A percentile compares a stretch with the other conserved stretches of the same genome.
phyloP scores from a whole-genome alignment of 2,888 invertebrate species.

The Amphipoea oculea region DNA sequence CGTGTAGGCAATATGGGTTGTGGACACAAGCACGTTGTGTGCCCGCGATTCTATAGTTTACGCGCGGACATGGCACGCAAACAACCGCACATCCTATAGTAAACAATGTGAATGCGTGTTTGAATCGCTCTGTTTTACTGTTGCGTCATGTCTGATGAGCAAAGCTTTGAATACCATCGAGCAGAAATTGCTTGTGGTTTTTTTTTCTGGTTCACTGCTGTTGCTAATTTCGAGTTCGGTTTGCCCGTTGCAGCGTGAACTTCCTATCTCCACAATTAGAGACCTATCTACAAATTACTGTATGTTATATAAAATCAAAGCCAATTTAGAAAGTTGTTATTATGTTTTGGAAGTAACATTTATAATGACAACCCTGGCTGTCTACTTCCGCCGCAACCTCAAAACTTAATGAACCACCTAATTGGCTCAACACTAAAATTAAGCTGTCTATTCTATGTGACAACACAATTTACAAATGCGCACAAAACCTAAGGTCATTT shows the following conservation, averaged over 20 bases:
- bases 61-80: conserved; percentile 42
- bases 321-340: conserved; percentile 13
- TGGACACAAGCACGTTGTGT: conserved; percentile 27
- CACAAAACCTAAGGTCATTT: conserved; percentile 50
- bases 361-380: background rate
- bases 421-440: conserved; percentile 8
- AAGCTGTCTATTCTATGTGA: conserved; percentile 9
- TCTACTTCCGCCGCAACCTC: conserved; percentile 28
- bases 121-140: conserved; percentile 32
- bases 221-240: background rate
- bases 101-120: conserved; percentile 42
- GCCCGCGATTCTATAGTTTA: conserved; percentile 40
- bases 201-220: conserved; percentile 3
- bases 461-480: conserved; percentile 38
- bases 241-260: background rate
- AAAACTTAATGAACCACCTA: conserved; percentile 46
- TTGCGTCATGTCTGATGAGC: conserved; percentile 21
- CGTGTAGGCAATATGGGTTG: conserved; percentile 2
- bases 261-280: background rate
- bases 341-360: conserved; percentile 14
- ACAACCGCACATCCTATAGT: conserved; percentile 41
- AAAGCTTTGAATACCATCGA: conserved; percentile 10
- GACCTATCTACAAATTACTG: background rate
- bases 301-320: background rate
- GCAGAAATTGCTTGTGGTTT: too few relatives aligned